Evolutionary conservation across 2,113 vertebrate genomes (phyloP), one percentile per base, ranked within the genome.

Genomic region (Macrotus californicus): DNA sequence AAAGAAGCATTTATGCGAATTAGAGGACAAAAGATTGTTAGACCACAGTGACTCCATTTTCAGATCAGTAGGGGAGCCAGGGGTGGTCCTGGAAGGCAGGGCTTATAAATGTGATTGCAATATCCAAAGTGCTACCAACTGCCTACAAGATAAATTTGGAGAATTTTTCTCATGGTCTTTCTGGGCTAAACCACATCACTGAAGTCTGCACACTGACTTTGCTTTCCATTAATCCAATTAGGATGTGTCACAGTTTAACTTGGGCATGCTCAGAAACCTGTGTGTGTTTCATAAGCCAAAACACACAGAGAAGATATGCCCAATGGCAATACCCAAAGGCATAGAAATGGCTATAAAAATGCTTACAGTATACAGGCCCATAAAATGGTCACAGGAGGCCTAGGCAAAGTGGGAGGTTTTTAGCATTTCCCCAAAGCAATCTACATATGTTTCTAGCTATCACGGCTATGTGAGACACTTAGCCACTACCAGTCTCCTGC

Each of bases 1-100:
- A 85, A 94, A 95, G 67, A 86, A 61, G 39, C 29, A 4, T 96
- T 84, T 96, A 36, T 92, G 48, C 2, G 11, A 95, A 79, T 94
- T 96, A 93, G 54, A 95, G 66, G 90, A 97, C 87, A 97, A 97
- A 96, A 85, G 91, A 88, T 70, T 5, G 2, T 93, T 92, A 70
- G 26, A 54, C 88, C 73, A 43, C 86, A 91, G 61, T 94, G 95
- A 96, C 86, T 93, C 93, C 84, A 94, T 94, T 96, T 95, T 92
- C 89, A 67, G 81, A 96, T 94, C 95, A 93, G 61, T 88, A 82
- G 90, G 89, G 72, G 50, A 90, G 82, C 81, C 31, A 15, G 88
- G 39, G 94, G 93, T 95, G 87, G 83, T 96, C 93, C 92, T 90
- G 72, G 81, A 90, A 84, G 79, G 59, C 70, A 84, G 41, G 52